Base-by-base conservation (phyloP, 2,888 invertebrate species). In the Amorpha juglandis region DNA sequence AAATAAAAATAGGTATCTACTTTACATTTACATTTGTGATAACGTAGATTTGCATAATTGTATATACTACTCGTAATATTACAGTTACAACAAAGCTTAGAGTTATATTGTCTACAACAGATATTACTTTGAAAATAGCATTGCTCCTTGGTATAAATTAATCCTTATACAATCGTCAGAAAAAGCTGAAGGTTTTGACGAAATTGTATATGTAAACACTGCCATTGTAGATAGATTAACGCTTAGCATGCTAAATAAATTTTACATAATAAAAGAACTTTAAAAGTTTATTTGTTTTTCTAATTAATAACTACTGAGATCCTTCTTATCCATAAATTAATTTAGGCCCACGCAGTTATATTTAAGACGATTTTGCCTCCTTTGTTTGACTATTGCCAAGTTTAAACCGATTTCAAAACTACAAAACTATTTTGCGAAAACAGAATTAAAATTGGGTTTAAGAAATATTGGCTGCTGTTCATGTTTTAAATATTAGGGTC, bases 191-290 rank as follows among this genome's bases (percentile, higher is more conserved):
- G 19, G 19, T 58, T 16, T 27, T 42, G 11, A 58, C 12, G 58
- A 19, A 55, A 38, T 42, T 58, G 58, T 58, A 69, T 55, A 68
- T 70, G 70, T 75, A 69, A 83, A 79, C 91, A 92, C 91, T 92
- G 91, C 91, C 91, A 91, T 83, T 90, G 87, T 92, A 91, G 90
- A 89, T 90, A 90, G 82, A 81, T 77, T 84, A 78, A 78, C 58
- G 58, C 58, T 58, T 78, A 74, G 71, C 79, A 77, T 69, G 51
- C 74, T 75, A 75, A 76, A 73, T 74, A 74, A 74, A 70, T 69
- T 70, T 67, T 75, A 75, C 63, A 74, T 74, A 87, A 84, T 86
- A 86, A 84, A 83, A 78, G 50, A 76, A 81, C 74, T 78, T 77
- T 70, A 76, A 82, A 80, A 74, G 66, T 72, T 71, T 19, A 48